These are phyloP conservation scores for Stigmatopora nigra DNA, from an alignment of 2,113 vertebrate species.

Conservation along the genomic window DNA sequence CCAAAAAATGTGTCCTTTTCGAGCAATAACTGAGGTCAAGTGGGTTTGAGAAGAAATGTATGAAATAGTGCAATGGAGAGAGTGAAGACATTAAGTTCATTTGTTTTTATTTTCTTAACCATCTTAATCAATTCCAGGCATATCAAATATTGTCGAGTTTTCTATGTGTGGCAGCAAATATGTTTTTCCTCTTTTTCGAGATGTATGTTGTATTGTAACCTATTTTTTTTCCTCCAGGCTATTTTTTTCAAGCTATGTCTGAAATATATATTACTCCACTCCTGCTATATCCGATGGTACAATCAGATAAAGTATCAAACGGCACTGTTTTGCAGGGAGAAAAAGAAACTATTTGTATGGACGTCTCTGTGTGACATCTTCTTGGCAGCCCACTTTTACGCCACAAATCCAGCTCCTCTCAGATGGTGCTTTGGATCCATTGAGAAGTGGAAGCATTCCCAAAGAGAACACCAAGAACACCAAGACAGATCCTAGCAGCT, in stretches of 20 bases:
- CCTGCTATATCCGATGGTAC: constrained; percentile 34
- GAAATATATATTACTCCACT: constrained; percentile 41
- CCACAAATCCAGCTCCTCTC: constrained; percentile 49
- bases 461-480: constrained; percentile 69
- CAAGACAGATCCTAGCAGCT: constrained; percentile 67
- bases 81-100: neutral
- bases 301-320: constrained; percentile 63
- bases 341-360: constrained; percentile 58
- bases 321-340: constrained; percentile 40
- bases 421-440: constrained; percentile 68
- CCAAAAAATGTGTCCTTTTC: constrained; percentile 17
- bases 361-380: constrained; percentile 66
- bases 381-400: constrained; percentile 60
- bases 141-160: constrained; percentile 12
- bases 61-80: neutral
- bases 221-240: constrained; percentile 23
- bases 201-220: constrained; percentile 22
- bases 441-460: constrained; percentile 64
- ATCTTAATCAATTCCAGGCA: neutral
- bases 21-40: constrained; percentile 8
- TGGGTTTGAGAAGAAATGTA: neutral
- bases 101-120: neutral
- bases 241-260: too few relatives aligned
- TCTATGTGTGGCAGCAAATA: constrained; percentile 26
- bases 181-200: constrained; percentile 30